These are phyloP conservation scores for Escarpia spicata DNA, from an alignment of 2,888 invertebrate genomes.

Conservation along the genomic window DNA sequence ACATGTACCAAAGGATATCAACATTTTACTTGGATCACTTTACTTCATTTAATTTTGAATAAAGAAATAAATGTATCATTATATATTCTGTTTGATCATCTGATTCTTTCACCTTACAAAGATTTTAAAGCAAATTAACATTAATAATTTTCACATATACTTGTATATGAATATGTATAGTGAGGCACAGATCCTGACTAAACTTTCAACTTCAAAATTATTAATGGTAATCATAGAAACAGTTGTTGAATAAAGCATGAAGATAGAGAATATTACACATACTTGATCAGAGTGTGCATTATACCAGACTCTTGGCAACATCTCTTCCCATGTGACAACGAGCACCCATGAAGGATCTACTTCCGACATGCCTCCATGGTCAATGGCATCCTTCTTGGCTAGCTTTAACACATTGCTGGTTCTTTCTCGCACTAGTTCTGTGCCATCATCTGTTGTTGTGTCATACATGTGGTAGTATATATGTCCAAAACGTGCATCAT, in stretches of 20 bases:
- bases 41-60: too few species aligned
- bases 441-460: background rate
- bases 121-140: background rate
- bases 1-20: too few species aligned
- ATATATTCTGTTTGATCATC: background rate
- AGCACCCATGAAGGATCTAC: background rate
- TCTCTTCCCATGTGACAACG: background rate
- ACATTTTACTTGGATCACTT: too few species aligned
- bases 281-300: background rate
- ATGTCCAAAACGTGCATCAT: background rate
- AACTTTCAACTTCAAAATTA: background rate
- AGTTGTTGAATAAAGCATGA: background rate
- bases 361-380: background rate
- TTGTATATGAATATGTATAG: background rate
- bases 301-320: background rate
- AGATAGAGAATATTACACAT: background rate
- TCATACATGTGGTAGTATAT: background rate
- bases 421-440: background rate
- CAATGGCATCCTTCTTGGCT: slow-evolving; percentile 1
- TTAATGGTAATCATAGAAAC: background rate
- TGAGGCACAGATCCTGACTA: background rate
- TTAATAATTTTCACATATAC: background rate
- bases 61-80: background rate
- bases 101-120: background rate
- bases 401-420: background rate